Evolutionary conservation across 2,113 vertebrate species (phyloP).

Genomic region (Poecile atricapillus): DNA sequence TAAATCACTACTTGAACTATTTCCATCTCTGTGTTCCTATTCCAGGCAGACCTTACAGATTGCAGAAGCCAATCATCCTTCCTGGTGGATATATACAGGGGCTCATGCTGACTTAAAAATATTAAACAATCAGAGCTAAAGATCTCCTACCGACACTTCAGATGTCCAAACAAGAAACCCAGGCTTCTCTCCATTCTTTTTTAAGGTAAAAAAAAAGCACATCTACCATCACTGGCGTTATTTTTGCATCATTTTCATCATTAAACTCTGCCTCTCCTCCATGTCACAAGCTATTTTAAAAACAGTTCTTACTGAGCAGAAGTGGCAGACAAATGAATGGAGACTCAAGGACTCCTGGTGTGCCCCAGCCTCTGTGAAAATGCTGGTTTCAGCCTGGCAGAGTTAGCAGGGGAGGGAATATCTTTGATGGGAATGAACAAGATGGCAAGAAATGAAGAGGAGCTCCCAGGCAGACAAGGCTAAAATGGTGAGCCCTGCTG

Average conservation of each 20-base stretch:
- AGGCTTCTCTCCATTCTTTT: not conserved
- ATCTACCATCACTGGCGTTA: not conserved
- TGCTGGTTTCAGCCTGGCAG: not conserved
- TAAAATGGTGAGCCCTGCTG: not conserved
- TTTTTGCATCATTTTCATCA: constrained; percentile 17
- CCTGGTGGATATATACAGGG: not conserved
- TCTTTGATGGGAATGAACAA: not conserved
- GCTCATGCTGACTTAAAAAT: not conserved
- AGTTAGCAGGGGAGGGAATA: not conserved
- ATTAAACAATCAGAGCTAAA: not conserved
- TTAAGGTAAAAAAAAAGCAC: not conserved
- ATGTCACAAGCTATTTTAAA: constrained; percentile 39
- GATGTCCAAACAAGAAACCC: not conserved
- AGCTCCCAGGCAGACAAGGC: not conserved
- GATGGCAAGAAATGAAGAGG: not conserved
- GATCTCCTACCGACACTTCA: not conserved
- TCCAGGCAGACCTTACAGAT: not conserved
- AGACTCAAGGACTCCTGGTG: not conserved
- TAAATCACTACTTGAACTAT: not conserved
- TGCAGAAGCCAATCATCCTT: not conserved
- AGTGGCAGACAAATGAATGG: not conserved
- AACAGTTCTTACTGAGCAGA: not conserved
- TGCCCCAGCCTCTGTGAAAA: not conserved
- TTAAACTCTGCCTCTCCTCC: not conserved
- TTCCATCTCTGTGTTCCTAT: not conserved